These are phyloP conservation scores for Channallabes apus DNA, from an alignment of 2,797 vertebrate genomes.

Conservation along the genomic window DNA sequence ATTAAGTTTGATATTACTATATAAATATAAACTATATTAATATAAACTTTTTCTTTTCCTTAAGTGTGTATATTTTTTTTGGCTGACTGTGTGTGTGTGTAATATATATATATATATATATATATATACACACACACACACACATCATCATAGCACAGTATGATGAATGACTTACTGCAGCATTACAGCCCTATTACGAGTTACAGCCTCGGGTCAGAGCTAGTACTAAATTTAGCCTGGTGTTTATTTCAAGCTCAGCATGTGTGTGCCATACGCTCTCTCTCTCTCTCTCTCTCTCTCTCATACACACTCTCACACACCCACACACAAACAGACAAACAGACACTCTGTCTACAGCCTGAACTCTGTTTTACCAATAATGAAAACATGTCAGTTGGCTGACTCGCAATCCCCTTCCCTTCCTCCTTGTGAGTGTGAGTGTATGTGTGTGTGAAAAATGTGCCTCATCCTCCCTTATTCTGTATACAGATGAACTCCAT, in stretches of 20 bases:
- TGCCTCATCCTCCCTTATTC: neutral
- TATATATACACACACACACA: conserved; percentile 51
- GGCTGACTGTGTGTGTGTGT: neutral
- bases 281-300: conserved; percentile 2
- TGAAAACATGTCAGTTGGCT: conserved; percentile 49
- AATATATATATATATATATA: no score
- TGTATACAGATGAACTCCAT: conserved; percentile 1
- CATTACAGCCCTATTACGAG: conserved; percentile 55
- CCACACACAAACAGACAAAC: conserved; percentile 35
- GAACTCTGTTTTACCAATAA: conserved; percentile 46
- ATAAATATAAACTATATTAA: no score
- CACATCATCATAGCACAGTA: conserved; percentile 7
- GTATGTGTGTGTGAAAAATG: neutral
- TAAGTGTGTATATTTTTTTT: no score
- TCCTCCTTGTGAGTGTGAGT: neutral
- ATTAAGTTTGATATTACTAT: no score
- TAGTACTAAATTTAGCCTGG: conserved; percentile 60
- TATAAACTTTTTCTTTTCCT: no score
- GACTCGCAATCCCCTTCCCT: conserved; percentile 1
- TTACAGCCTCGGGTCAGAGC: conserved; percentile 50
- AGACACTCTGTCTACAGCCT: conserved; percentile 36
- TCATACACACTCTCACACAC: conserved; percentile 19
- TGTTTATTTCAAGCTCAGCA: conserved; percentile 61
- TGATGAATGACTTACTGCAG: conserved; percentile 43
- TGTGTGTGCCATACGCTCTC: conserved; percentile 43